Base-by-base conservation (phyloP, 2,888 invertebrate species). In the Perdita meconis region DNA sequence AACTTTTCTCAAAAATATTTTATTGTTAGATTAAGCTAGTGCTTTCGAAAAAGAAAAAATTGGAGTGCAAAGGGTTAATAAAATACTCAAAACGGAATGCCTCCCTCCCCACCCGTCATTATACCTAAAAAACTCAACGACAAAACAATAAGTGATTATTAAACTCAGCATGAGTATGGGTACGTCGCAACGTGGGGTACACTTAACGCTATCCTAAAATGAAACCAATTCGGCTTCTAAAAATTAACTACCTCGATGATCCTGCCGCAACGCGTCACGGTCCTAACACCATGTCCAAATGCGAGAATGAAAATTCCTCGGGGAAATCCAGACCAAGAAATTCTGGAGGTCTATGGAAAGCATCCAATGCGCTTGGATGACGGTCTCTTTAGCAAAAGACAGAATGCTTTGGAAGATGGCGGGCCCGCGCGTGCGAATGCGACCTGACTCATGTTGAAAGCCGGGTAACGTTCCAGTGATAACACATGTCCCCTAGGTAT, bases 401-500 rank as follows among this genome's bases (percentile, higher is more conserved):
- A 71, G 59, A 19, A 47, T n/a, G 22, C 55, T 87, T 56, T 80
- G 68, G 74, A 53, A 71, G 57, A 63, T 68, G 90, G 88, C 89
- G 90, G 90, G 90, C 90, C 90, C 90, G 89, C 88, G 89, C 88
- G 87, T 81, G 88, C 88, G 87, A 87, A 86, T 88, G 87, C 73
- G 83, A 91, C 89, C 88, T 80, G 85, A 89, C 89, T 90, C 89
- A 87, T 89, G 88, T 87, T 88, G 88, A 90, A 90, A 90, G 88
- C 89, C 88, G 87, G 89, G 88, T 91, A 91, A 91, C 90, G 88
- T 87, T 89, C 87, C 87, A 91, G 88, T 90, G 88, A 91, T 88
- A 85, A 83, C 86, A 87, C 89, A 90, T 90, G 89, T 88, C 86
- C 89, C 88, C 86, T 85, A 97, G 97, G 91, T 97, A 97, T 92